Conservation (phyloP, 2,797 vertebrate genomes). For the Hippocampus kuda region DNA sequence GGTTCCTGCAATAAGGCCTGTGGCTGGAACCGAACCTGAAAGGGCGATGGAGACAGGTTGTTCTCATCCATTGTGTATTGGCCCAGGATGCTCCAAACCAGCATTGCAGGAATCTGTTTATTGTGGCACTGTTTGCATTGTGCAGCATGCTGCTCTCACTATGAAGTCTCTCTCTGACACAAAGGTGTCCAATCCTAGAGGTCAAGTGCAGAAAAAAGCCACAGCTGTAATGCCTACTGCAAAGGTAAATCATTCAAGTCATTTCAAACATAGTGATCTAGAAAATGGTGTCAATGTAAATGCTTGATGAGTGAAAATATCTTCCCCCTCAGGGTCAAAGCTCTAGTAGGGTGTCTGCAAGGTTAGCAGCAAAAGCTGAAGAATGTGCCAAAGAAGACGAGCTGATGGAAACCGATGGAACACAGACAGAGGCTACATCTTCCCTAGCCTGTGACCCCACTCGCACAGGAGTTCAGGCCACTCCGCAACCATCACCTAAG, state of each 20-base stretch:
- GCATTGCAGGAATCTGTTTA: conserved; percentile 89
- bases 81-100: conserved; percentile 75
- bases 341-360: conserved; percentile 67
- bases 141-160: conserved; percentile 83
- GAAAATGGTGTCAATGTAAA: neutral
- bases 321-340: conserved; percentile 68
- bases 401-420: conserved; percentile 45
- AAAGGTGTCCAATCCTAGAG: conserved; percentile 70
- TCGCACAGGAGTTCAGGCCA: conserved; percentile 81
- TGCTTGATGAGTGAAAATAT: conserved; percentile 18
- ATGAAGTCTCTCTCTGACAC: conserved; percentile 80
- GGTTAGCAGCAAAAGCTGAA: conserved; percentile 53
- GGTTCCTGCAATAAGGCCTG: conserved; percentile 9
- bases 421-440: conserved; percentile 60
- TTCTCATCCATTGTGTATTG: conserved; percentile 76
- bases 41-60: conserved; percentile 51
- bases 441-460: conserved; percentile 79
- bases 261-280: neutral
- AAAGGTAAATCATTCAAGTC: conserved; percentile 62
- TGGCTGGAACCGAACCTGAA: conserved; percentile 12
- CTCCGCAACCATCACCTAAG: conserved; percentile 76
- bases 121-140: conserved; percentile 89
- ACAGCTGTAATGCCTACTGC: conserved; percentile 49
- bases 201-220: conserved; percentile 62
- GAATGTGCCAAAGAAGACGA: conserved; percentile 48